Base-by-base conservation (phyloP, 2,888 invertebrate species). In the Uloborus plumipes region DNA sequence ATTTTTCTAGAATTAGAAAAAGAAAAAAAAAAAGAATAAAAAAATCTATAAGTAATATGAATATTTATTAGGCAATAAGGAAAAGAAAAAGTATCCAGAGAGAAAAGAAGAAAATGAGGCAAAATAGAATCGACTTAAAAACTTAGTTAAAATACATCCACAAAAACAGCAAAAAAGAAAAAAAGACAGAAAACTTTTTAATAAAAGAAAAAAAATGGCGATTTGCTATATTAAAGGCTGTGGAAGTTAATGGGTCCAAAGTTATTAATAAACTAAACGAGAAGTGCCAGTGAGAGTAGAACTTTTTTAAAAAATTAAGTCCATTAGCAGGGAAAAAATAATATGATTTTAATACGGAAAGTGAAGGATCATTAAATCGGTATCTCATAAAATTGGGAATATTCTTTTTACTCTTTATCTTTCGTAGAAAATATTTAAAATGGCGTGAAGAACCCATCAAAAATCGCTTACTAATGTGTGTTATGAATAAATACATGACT, bases 321-420 rank as follows among this genome's bases (percentile, higher is more conserved):
- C 80, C 80, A 74, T 74, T 81, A 74, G 69, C 53, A 13, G 26
- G 55, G 20, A 81, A 80, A 80, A 79, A 74, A 81, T 74, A 74
- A 80, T 81, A 81, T 58, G 80, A 81, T 81, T 81, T 81, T 81
- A 81, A 81, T 81, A 74, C 80, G 70, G 64, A 74, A 74, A 74
- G 80, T 65, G 65, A 80, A 74, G 80, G 80, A 81, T 81, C 80
- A 81, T 81, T 81, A 81, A 81, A 81, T 81, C 74, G 74, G 80
- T 81, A 81, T 81, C 80, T 81, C 80, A 81, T 81, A 74, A 81
- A 81, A 81, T 64, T 81, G 74, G 64, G 53, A 59, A 74, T 62
- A 74, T 39, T 39, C 74, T 74, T 74, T 80, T 73, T 73, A 69
- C 61, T 74, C 70, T 70, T 69, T 65, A 67, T 64, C 53, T 64